Percentiles rank a stretch among this genome's conserved stretches.
These are phyloP conservation scores for Acleris sparsana DNA, from an alignment of 2,888 invertebrate species.

Conservation along the genomic window DNA sequence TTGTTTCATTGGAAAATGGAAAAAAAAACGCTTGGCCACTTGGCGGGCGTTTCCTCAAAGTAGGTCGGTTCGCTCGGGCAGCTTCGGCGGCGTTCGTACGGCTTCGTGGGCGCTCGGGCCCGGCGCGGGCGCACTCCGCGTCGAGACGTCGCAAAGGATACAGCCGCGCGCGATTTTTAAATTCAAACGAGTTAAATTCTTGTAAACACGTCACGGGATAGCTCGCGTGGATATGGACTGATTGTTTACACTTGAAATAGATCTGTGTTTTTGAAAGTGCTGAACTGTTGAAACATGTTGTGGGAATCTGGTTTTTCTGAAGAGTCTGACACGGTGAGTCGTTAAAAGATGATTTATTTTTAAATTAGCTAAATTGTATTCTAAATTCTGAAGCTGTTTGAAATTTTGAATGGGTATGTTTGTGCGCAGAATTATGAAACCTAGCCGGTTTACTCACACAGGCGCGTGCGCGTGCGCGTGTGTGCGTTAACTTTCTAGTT, in stretches of 20 bases:
- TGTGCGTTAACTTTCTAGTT: conserved; percentile 81
- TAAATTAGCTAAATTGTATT: conserved; percentile 35
- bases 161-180: conserved; percentile 61
- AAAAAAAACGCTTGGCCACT: conserved; percentile 74
- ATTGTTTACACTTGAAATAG: conserved; percentile 47
- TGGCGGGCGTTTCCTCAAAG: conserved; percentile 69
- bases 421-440: conserved; percentile 68
- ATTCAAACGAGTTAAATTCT: conserved; percentile 46
- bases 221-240: conserved; percentile 61
- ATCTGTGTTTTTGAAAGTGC: conserved; percentile 53
- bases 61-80: conserved; percentile 72
- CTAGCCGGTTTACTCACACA: conserved; percentile 56
- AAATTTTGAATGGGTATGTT: conserved; percentile 41
- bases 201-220: conserved; percentile 69
- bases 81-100: conserved; percentile 62
- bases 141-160: conserved; percentile 63
- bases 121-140: conserved; percentile 70
- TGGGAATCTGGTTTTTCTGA: conserved; percentile 77
- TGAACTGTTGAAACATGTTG: conserved; percentile 74
- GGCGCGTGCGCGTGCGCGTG: conserved; percentile 48
- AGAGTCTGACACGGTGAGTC: conserved; percentile 76
- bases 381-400: conserved; percentile 25
- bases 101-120: conserved; percentile 58
- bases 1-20: conserved; percentile 78
- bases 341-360: conserved; percentile 37